Conservation (phyloP, 2,888 invertebrate genomes). For the Microplitis manilae region DNA sequence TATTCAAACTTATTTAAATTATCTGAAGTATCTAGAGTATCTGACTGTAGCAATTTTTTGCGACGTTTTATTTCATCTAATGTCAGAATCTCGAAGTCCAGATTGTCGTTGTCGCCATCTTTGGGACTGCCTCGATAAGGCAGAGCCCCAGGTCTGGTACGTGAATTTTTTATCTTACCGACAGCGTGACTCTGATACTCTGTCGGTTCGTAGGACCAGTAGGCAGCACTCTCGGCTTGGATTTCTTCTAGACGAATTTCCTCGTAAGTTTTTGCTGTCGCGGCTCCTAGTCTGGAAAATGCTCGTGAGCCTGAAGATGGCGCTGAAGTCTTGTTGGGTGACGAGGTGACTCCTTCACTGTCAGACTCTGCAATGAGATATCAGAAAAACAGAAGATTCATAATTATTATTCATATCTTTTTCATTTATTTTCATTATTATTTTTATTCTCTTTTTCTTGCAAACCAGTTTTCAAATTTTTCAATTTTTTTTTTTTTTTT, state of each 20-base stretch:
- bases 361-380: conserved; percentile 86
- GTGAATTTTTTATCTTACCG: conserved; percentile 22
- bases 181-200: neutral
- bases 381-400: conserved; percentile 34
- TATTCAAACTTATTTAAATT: no score
- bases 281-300: conserved; percentile 44
- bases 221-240: conserved; percentile 82
- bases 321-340: conserved; percentile 74
- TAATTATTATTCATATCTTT: conserved; percentile 39
- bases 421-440: conserved; percentile 30
- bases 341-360: conserved; percentile 78
- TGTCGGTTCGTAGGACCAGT: conserved; percentile 75
- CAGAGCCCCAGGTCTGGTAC: neutral
- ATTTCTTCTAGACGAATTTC: conserved; percentile 80
- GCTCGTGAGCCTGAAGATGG: conserved; percentile 66
- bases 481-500: no score
- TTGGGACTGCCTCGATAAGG: no score
- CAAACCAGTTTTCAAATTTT: no score
- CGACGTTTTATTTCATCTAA: conserved; percentile 73
- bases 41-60: conserved; percentile 43
- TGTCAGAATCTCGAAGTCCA: conserved; percentile 73
- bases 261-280: conserved; percentile 76
- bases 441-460: conserved; percentile 24
- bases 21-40: no score
- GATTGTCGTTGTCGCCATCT: neutral